A percentile compares a stretch with the other conserved stretches of the same genome.
Evolutionary conservation across 2,888 invertebrate genomes (phyloP).

Genomic region (Heteromurus nitidus): DNA sequence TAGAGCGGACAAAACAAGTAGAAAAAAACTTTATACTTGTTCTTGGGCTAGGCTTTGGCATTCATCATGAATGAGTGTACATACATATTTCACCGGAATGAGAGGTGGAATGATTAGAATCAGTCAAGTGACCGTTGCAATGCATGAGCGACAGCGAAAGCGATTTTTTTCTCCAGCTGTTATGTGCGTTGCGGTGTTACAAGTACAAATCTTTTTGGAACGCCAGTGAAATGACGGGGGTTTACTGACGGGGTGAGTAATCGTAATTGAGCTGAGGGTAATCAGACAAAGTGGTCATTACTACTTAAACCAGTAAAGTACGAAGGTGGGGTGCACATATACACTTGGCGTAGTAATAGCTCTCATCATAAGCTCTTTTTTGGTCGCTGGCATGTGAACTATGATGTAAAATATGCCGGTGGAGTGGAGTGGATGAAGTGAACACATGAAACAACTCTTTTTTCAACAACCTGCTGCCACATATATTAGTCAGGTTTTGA

Average conservation of each 20-base stretch:
- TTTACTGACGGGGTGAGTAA: slow-evolving; percentile 27
- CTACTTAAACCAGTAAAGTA: slow-evolving; percentile 14
- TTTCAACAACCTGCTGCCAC: slow-evolving; percentile 35
- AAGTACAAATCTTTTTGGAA: slow-evolving; percentile 13
- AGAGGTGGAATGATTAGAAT: neutral
- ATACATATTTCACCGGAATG: neutral
- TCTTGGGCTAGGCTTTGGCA: neutral
- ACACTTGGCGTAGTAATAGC: no score
- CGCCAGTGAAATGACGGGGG: slow-evolving; percentile 1
- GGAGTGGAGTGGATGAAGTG: neutral
- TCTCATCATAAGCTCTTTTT: no score
- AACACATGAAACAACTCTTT: slow-evolving; percentile 21
- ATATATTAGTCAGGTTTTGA: slow-evolving; percentile 47
- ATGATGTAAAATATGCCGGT: slow-evolving; percentile 1
- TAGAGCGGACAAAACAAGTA: neutral
- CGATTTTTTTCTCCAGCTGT: neutral
- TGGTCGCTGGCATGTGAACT: no score
- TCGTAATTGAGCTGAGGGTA: slow-evolving; percentile 47
- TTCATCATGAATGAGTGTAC: neutral
- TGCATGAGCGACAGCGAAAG: neutral
- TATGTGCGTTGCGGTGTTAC: neutral
- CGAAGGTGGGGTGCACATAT: slow-evolving; percentile 13
- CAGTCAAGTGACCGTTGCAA: neutral
- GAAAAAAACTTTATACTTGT: neutral
- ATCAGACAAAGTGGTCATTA: slow-evolving; percentile 43